Evolutionary conservation across 2,888 invertebrate species (phyloP).

Genomic region (Epicampocera succincta): DNA sequence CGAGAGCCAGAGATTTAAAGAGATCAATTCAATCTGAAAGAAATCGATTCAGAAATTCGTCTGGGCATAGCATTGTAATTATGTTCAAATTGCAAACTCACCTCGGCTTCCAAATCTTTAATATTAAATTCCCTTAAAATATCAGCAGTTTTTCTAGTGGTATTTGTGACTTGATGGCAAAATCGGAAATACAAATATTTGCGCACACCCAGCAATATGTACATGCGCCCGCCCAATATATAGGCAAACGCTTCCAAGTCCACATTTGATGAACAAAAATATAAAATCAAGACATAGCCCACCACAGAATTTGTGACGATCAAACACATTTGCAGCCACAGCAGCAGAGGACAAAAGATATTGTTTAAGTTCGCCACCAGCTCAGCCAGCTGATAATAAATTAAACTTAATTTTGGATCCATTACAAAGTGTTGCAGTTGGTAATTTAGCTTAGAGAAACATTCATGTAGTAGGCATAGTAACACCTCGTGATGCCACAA

Average conservation of each 20-base stretch:
- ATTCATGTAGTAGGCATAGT: slow-evolving; percentile 36
- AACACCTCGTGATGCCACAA: slow-evolving; percentile 39
- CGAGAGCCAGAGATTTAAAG: no score
- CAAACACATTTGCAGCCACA: slow-evolving; percentile 41
- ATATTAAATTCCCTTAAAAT: slow-evolving; percentile 15
- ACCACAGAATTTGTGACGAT: slow-evolving; percentile 49
- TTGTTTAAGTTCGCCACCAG: slow-evolving; percentile 24
- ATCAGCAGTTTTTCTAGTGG: slow-evolving; percentile 13
- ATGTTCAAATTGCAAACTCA: no score
- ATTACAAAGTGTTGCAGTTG: slow-evolving; percentile 22
- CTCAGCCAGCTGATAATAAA: slow-evolving; percentile 33
- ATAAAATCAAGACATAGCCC: slow-evolving; percentile 31
- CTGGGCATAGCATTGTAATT: no score
- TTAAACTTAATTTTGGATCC: slow-evolving; percentile 52
- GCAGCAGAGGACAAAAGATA: slow-evolving; percentile 17
- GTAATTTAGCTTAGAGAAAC: slow-evolving; percentile 47
- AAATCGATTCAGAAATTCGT: no score
- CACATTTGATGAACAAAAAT: not conserved
- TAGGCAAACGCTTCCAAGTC: slow-evolving; percentile 7
- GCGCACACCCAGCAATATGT: slow-evolving; percentile 37
- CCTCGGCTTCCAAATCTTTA: not conserved
- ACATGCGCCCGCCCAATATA: slow-evolving; percentile 45
- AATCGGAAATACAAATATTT: slow-evolving; percentile 50
- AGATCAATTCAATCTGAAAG: no score
- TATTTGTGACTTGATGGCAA: slow-evolving; percentile 23